These are phyloP conservation scores for Gavialis gangeticus DNA, from an alignment of 2,113 vertebrate genomes.

Conservation along the genomic window DNA sequence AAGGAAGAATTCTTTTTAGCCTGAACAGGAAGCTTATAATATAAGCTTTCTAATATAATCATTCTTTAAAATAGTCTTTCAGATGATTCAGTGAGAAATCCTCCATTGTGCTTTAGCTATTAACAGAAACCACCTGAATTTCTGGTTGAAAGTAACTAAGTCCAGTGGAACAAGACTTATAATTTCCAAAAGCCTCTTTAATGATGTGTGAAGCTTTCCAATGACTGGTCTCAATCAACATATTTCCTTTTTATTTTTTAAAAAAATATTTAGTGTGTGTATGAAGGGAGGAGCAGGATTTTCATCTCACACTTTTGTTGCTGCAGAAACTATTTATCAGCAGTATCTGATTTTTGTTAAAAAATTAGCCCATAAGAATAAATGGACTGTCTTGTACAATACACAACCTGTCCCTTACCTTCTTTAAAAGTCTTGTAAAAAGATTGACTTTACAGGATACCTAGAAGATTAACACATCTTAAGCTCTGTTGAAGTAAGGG, in stretches of 20 bases:
- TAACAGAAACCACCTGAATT: conserved; percentile 55
- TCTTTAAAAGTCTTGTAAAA: too few species aligned
- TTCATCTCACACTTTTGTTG: background rate
- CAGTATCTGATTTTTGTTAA: background rate
- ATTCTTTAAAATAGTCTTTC: conserved; percentile 65
- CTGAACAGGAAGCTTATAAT: conserved; percentile 57
- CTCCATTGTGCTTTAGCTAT: conserved; percentile 29
- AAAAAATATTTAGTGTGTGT: background rate
- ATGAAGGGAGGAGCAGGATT: background rate
- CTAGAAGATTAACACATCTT: background rate
- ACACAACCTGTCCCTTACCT: background rate
- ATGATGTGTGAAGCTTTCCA: background rate
- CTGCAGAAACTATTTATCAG: background rate
- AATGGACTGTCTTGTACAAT: background rate
- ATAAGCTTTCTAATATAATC: conserved; percentile 43
- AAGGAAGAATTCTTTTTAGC: conserved; percentile 60
- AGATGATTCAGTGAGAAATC: conserved; percentile 53
- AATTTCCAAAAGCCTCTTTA: conserved; percentile 40
- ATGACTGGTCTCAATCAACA: background rate
- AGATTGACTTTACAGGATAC: background rate
- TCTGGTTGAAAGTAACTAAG: conserved; percentile 10
- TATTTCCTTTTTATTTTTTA: background rate
- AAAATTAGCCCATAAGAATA: background rate
- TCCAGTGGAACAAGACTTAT: conserved; percentile 31
- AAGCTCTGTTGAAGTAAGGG: background rate